A percentile compares a stretch with the other conserved stretches of the same genome.
Conservation (phyloP, 64 coral and sea anemone genomes). For the Hydrozoanthus tunicans region DNA sequence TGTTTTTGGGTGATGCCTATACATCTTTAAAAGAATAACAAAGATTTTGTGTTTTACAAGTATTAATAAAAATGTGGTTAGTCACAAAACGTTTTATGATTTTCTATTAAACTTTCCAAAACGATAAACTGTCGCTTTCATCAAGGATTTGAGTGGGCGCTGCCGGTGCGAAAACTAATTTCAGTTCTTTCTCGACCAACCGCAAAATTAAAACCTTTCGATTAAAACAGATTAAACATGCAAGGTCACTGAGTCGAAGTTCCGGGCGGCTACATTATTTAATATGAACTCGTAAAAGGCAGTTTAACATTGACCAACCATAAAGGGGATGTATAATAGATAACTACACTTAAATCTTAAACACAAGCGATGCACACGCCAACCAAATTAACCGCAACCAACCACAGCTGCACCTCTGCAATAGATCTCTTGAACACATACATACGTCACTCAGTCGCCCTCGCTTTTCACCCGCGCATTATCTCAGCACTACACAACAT, state of each 20-base stretch:
- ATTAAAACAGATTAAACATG: slow-evolving; percentile 7
- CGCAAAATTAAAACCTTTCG: not conserved
- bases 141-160: slow-evolving; percentile 20
- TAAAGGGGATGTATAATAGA: not conserved
- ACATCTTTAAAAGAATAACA: too few relatives aligned
- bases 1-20: too few relatives aligned
- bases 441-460: not conserved
- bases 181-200: not conserved
- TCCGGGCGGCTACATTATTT: not conserved
- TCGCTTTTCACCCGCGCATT: not conserved
- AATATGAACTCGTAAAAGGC: not conserved
- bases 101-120: slow-evolving; percentile 24
- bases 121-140: not conserved
- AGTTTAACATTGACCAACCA: slow-evolving; percentile 3
- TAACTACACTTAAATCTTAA: not conserved
- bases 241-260: not conserved
- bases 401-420: too few relatives aligned
- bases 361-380: not conserved
- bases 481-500: too few relatives aligned
- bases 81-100: not conserved
- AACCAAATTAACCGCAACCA: slow-evolving; percentile 6
- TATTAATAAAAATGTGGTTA: not conserved
- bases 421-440: too few relatives aligned
- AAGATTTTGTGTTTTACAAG: not conserved
- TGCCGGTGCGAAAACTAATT: not conserved